Evolutionary conservation across 2,888 invertebrate species (phyloP), one percentile per base, ranked within the genome.

Genomic region (Tetragonisca angustula): DNA sequence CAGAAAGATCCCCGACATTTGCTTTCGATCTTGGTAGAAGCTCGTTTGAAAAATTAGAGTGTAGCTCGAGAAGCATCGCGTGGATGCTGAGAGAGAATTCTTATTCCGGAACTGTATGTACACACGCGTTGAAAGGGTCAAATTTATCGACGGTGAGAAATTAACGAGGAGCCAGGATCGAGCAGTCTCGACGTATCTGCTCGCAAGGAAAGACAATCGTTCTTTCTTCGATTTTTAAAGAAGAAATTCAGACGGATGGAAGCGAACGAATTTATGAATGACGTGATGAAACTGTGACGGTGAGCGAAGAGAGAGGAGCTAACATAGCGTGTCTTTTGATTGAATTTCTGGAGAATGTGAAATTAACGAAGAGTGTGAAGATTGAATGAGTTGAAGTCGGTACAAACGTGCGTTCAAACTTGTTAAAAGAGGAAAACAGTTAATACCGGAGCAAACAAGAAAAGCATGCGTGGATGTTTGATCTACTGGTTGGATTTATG

Each of bases 221-320:
- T 1, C 27, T 27, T 1, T 19, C 9, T 4, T 19, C 1, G 9
- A 15, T 0, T 1, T 61, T 0, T 4, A 9, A 27, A 19, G 19
- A 24, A 4, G 4, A 61, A 17, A 27, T 5, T 6, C 0, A 52
- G 52, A 52, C n/a, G n/a, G n/a, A 5, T 15, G 13, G 5, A 52
- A 19, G 52, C 6, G 36, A 19, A 52, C 52, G 19, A 52, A 43
- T 43, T 36, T 36, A 6, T 36, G 36, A 36, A 36, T 6, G 36
- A 36, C 0, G 36, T 36, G 6, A 36, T n/a, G 36, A 36, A 36
- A 36, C 36, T 36, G 6, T 36, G 36, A 36, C 36, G 50, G 17
- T 4, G 17, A 52, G 4, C 17, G 52, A 52, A 52, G 5, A 52
- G 19, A 52, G 1, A 21, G 6, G 1, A 17, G 5, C 5, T 52